Base-by-base conservation (phyloP, 2,797 vertebrate genomes). In the Gambusia yucatana region DNA sequence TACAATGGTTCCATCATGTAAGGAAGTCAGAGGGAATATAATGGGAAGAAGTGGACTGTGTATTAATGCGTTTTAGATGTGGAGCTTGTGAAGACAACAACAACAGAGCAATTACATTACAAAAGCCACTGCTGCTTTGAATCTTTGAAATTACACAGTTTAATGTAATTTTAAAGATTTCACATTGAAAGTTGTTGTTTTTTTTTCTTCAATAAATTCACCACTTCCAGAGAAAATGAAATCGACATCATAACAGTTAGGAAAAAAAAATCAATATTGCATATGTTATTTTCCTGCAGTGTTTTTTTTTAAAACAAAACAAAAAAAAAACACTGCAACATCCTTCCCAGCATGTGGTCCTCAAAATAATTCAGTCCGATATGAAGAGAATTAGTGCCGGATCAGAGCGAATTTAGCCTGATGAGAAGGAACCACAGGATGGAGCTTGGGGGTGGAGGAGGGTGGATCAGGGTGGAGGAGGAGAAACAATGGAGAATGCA, bases 61-160 rank as follows among this genome's bases (percentile, higher is more conserved):
- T 85, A 92, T 93, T 92, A 90, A 95, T 94, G 88, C 92, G 89
- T 80, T 84, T 88, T 76, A 80, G 91, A 86, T 92, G 90, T 92
- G 59, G 70, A 86, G 82, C 84, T 39, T 39, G 36, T 39, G 36
- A 39, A 39, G 36, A 39, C 36, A 39, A 39, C 92, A 92, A 92
- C 89, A 93, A 94, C 92, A 93, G 86, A 91, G 90, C 91, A 94
- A 95, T 95, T 95, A 95, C 88, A 93, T 93, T 90, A 93, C 90
- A 78, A 88, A 88, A 46, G 79, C 76, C 59, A 74, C 73, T 72
- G 80, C 85, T 50, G 20, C 20, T 50, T 50, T 22, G 17, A 22
- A 22, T 50, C 48, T 22, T 50, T 50, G 20, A 50, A 50, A 50
- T 50, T 50, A 22, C 48, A 22, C 48, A 50, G 7, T 22, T 22